Base-by-base conservation (phyloP, 2,888 invertebrate genomes). In the Phengaris alcon region DNA sequence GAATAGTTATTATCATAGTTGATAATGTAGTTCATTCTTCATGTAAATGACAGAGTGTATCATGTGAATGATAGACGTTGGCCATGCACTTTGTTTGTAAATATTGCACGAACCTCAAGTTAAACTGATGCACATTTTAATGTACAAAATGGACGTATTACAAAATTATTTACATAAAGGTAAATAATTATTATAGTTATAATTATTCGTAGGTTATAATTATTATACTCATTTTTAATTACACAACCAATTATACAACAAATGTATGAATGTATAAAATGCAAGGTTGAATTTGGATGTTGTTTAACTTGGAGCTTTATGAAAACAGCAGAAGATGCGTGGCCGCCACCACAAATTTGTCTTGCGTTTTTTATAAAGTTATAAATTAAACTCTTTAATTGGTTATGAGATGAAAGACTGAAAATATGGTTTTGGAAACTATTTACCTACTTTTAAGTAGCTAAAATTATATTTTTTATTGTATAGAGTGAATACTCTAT, bases 311-410 rank as follows among this genome's bases (percentile, higher is more conserved):
- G 81, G 83, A 87, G 83, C 84, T 83, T 86, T 89, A 90, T 82
- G 82, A 79, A 82, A 79, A 79, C 79, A 80, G 82, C 77, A 79
- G 78, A 81, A 82, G 83, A 85, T 87, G 85, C 85, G 90, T 90
- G 91, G 88, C 93, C 92, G 93, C 93, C 91, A 93, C 86, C 88
- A 89, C 88, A 86, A 89, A 85, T 83, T 85, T 84, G 85, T 86
- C 85, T 76, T 83, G 80, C 81, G 76, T 77, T 79, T 82, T 80
- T 80, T 35, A 78, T 82, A 81, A 78, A 81, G 73, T 77, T 80
- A 77, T 79, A 51, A 74, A 76, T 77, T 78, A 77, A 76, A 52
- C n/a, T 52, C 69, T 51, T 59, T 69, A 35, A 8, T 69, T 72
- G 73, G 12, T 12, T 44, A 15, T 51, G 72, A 13, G 35, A 51